Evolutionary conservation across 2,888 invertebrate genomes (phyloP).

Genomic region (Smittia sp.): DNA sequence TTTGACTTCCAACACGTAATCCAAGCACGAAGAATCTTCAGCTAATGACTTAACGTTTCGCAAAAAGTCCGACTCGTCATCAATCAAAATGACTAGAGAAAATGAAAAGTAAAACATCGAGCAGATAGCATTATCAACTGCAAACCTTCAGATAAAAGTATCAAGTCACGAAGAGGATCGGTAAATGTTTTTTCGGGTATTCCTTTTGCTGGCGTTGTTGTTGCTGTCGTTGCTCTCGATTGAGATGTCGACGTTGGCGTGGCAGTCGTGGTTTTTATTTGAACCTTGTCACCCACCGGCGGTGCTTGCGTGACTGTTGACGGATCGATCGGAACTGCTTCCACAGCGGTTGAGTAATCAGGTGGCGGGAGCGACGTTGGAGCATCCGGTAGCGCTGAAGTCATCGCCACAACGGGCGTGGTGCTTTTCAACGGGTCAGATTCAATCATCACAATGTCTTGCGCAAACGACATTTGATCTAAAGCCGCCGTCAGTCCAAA

Average conservation of each 20-base stretch:
- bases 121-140: too few species aligned
- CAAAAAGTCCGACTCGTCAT: conserved; percentile 50
- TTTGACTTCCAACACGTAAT: conserved; percentile 54
- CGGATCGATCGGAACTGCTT: conserved; percentile 11
- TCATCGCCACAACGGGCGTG: conserved; percentile 37
- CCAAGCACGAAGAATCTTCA: conserved; percentile 61
- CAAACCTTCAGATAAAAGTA: conserved; percentile 60
- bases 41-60: conserved; percentile 60
- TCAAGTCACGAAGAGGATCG: conserved; percentile 65
- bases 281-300: conserved; percentile 38
- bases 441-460: conserved; percentile 62
- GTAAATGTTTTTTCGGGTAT: conserved; percentile 46
- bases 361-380: conserved; percentile 17
- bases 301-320: conserved; percentile 41
- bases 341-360: conserved; percentile 23
- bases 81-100: conserved; percentile 45
- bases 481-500: conserved; percentile 60
- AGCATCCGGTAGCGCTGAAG: conserved; percentile 32
- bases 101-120: too few species aligned
- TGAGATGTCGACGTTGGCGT: conserved; percentile 17
- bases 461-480: conserved; percentile 80
- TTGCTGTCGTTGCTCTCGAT: conserved; percentile 29
- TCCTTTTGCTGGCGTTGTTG: conserved; percentile 42
- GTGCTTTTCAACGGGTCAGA: conserved; percentile 42
- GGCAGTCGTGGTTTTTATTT: conserved; percentile 28